phyloP scores from a whole-genome alignment of 2,888 invertebrate species.

The Didymodactylos carnosus region DNA sequence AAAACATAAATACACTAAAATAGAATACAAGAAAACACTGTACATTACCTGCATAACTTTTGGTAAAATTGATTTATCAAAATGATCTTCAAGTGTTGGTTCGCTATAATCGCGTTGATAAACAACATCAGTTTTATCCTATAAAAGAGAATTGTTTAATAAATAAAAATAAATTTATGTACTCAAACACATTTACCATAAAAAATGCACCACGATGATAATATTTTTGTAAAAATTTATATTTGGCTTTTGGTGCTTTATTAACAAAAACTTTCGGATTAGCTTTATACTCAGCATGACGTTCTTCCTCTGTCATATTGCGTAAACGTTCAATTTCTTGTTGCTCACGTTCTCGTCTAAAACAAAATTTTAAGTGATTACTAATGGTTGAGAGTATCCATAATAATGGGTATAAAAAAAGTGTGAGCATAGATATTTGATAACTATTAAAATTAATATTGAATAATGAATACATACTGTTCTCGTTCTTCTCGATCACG shows the following conservation, averaged over 20 bases:
- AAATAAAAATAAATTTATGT: too few species aligned
- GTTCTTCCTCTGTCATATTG: conserved; percentile 84
- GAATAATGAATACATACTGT: too few species aligned
- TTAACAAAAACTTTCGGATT: conserved; percentile 84
- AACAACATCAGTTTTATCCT: conserved; percentile 66
- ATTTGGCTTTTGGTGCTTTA: conserved; percentile 60
- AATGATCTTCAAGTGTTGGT: conserved; percentile 91
- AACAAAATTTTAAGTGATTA: too few species aligned
- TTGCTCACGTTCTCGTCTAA: conserved; percentile 52
- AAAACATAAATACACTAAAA: conserved; percentile 27
- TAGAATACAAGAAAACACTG: background rate
- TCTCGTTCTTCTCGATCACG: conserved; percentile 65
- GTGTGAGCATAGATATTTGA: too few species aligned
- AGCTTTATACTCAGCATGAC: conserved; percentile 61
- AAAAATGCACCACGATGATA: conserved; percentile 98
- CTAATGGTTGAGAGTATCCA: too few species aligned
- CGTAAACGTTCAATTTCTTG: conserved; percentile 69
- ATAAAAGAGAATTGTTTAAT: conserved; percentile 20
- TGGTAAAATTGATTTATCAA: conserved; percentile 90
- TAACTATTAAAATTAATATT: too few species aligned
- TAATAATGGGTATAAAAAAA: too few species aligned
- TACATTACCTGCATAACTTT: conserved; percentile 99
- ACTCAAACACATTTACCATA: conserved; percentile 41
- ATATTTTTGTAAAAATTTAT: conserved; percentile 97
- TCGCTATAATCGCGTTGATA: conserved; percentile 79